phyloP scores from a whole-genome alignment of 2,797 vertebrate genomes.

The Acanthornis magna region DNA sequence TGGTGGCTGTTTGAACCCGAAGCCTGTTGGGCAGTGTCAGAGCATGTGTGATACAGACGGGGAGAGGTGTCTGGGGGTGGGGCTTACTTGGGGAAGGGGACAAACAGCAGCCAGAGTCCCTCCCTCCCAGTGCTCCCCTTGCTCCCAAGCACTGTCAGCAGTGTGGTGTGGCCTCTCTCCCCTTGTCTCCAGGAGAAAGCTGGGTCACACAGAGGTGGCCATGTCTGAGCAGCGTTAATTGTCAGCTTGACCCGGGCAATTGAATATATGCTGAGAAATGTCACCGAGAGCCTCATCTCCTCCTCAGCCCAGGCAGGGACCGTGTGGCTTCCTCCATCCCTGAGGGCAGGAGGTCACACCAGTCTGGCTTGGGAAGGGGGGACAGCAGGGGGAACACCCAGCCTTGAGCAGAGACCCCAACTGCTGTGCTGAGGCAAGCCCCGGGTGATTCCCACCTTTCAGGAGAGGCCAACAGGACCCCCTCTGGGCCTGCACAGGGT shows the following conservation, averaged over 20 bases:
- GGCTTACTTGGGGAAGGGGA: neutral
- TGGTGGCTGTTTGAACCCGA: neutral
- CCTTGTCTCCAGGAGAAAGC: neutral
- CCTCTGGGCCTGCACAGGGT: neutral
- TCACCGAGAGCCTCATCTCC: neutral
- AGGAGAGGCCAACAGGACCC: neutral
- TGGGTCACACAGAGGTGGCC: neutral
- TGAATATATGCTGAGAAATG: conserved; percentile 40
- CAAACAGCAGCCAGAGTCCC: neutral
- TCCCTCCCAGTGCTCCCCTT: neutral
- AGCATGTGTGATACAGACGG: neutral
- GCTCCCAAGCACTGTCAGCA: neutral
- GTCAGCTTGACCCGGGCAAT: neutral
- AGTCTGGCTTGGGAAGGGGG: neutral
- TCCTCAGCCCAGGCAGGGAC: neutral
- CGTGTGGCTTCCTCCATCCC: neutral
- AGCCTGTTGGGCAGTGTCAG: neutral
- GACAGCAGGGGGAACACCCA: fast-evolving
- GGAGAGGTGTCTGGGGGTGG: fast-evolving
- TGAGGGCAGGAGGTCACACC: neutral
- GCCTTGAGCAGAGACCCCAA: neutral
- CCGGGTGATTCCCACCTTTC: neutral
- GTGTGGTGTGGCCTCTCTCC: neutral
- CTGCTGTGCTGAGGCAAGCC: neutral
- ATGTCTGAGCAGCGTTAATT: neutral